Percentiles rank a stretch among this genome's conserved stretches.
These are phyloP conservation scores for Allolobophora icterica DNA, from an alignment of 2,888 invertebrate genomes.

Conservation along the genomic window DNA sequence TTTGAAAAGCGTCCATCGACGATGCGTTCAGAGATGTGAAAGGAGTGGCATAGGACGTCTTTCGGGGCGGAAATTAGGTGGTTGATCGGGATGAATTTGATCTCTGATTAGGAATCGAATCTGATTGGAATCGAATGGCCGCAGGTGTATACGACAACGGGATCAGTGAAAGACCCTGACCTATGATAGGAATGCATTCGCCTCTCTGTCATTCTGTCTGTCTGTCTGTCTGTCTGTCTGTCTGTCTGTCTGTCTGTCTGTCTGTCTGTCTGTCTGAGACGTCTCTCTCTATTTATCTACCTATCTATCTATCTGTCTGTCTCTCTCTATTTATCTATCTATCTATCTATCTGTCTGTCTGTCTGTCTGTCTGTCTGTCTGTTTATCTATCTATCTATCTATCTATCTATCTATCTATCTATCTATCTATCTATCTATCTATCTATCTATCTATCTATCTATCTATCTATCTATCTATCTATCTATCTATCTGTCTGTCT, in stretches of 20 bases:
- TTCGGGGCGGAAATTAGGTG: neutral
- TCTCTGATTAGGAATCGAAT: neutral
- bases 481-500: too few species aligned
- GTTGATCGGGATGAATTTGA: neutral
- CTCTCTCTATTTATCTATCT: too few species aligned
- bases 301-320: too few species aligned
- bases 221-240: too few species aligned
- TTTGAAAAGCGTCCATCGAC: neutral
- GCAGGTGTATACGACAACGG: neutral
- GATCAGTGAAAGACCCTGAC: neutral
- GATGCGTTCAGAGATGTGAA: neutral
- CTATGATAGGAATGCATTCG: too few species aligned
- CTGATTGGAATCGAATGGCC: neutral
- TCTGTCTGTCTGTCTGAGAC: neutral
- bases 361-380: neutral
- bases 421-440: neutral
- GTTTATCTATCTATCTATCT: neutral
- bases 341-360: neutral
- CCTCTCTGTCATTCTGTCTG: too few species aligned
- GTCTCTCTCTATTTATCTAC: neutral
- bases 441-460: too few species aligned
- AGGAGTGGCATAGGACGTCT: neutral
- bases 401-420: neutral
- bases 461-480: too few species aligned
- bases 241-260: neutral